Evolutionary conservation across 1,140 invertebrate species (phyloP), one percentile per base, ranked within the genome.

Genomic region (Macrobrachium rosenbergii): DNA sequence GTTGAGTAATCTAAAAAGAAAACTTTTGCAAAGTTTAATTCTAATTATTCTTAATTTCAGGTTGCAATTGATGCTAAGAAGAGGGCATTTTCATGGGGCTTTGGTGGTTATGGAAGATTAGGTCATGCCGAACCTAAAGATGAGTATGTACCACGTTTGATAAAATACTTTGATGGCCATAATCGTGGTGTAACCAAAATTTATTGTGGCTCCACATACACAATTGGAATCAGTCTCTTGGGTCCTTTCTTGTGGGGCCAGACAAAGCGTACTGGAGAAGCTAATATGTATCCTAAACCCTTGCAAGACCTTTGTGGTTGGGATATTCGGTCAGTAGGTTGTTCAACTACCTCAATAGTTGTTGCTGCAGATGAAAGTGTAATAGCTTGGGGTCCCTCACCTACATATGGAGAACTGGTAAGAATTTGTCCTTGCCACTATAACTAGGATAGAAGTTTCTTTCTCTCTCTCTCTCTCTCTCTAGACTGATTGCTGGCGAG

Each of bases 281-380:
- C 97, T 1, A 97, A 97, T 90, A 98, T 99, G 97, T 99, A 99
- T 91, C 97, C 97, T 0, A 98, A 99, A 92, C 96, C 97, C 8
- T 95, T 99, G 5, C 96, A 97, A 90, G 97, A 99, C 93, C 92
- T 99, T 2, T 94, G 95, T 89, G 97, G 97, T 0, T 98, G 97
- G 97, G 95, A 96, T 88, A 95, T 99, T 17, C 94, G 96, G 80
- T 95, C 95, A 89, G 94, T 98, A 59, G 97, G 95, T 6, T 95
- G 95, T 89, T 95, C 95, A 43, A 93, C 95, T 89, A 96, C 96
- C 1, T 97, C 96, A 72, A 95, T 98, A 79, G 94, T 98, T 58
- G 94, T 98, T 62, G 95, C 96, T 12, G 97, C 97, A 2, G 97
- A 99, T 91, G 96, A 98, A 63, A 96, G 95, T 19, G 94, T 98